Percentiles rank a stretch among this genome's conserved stretches.
Evolutionary conservation across 2,888 invertebrate genomes (phyloP).

Genomic region (Steinernema carpocapsae): DNA sequence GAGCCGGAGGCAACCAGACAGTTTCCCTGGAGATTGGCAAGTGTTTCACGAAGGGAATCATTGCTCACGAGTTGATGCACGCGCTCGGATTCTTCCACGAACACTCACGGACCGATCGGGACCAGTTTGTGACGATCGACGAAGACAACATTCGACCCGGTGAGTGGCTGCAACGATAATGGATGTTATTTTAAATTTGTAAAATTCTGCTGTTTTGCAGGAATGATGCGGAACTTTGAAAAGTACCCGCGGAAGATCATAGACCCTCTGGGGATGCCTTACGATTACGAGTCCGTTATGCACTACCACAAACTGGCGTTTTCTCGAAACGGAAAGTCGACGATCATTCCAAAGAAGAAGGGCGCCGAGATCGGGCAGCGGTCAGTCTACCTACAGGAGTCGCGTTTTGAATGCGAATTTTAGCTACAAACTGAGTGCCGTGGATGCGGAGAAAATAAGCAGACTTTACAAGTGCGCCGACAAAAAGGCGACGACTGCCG

Average conservation of each 20-base stretch:
- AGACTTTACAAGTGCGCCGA: conserved; percentile 6
- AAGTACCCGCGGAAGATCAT: conserved; percentile 71
- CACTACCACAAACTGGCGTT: conserved; percentile 76
- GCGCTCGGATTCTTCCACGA: conserved; percentile 82
- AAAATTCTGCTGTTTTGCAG: conserved; percentile 67
- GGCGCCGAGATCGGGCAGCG: conserved; percentile 67
- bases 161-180: conserved; percentile 59
- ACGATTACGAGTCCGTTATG: conserved; percentile 75
- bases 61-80: conserved; percentile 82
- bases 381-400: conserved; percentile 1
- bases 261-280: conserved; percentile 74
- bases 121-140: conserved; percentile 78
- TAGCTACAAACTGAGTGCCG: conserved; percentile 60
- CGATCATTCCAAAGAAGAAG: conserved; percentile 71
- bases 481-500: conserved; percentile 32
- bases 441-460: conserved; percentile 60
- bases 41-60: conserved; percentile 73
- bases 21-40: conserved; percentile 75
- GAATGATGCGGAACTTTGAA: conserved; percentile 72
- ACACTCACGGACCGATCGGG: conserved; percentile 81
- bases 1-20: conserved; percentile 79
- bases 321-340: conserved; percentile 71
- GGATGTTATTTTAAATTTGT: too few species aligned
- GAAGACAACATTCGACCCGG: conserved; percentile 78
- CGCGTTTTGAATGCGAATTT: not conserved